Conservation (phyloP, 1,140 invertebrate genomes). For the Tetragonula clypearis region DNA sequence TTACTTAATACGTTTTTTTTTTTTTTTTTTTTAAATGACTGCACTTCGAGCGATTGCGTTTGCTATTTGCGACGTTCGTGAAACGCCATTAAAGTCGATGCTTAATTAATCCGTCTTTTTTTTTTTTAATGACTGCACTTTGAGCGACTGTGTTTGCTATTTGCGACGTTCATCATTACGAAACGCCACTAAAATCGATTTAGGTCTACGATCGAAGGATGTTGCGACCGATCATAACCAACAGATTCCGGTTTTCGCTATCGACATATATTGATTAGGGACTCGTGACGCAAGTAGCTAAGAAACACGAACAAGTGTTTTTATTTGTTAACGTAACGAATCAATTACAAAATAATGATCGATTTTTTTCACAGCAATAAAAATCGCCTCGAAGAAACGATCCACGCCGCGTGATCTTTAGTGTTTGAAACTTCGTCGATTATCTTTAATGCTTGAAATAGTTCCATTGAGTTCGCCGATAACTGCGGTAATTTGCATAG, state of each 20-base stretch:
- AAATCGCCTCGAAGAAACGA: not conserved
- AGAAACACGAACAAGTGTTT: not conserved
- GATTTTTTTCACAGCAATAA: not conserved
- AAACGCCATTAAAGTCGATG: not conserved
- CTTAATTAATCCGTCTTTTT: too few species aligned
- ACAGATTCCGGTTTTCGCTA: conserved; percentile 41
- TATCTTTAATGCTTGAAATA: not conserved
- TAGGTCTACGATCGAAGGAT: conserved; percentile 5
- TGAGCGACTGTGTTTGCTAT: not conserved
- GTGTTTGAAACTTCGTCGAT: not conserved
- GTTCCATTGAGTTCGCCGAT: too few species aligned
- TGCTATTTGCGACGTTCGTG: not conserved
- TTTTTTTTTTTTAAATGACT: too few species aligned
- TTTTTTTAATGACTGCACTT: too few species aligned
- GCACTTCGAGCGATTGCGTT: not conserved
- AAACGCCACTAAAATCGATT: not conserved
- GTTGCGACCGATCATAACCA: conserved; percentile 33
- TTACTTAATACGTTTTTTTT: too few species aligned
- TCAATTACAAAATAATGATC: not conserved
- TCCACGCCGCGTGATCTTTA: not conserved
- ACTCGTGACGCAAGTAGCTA: not conserved
- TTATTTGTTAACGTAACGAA: not conserved
- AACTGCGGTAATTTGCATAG: too few species aligned
- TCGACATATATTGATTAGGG: conserved; percentile 11
- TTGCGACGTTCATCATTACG: not conserved